A percentile compares a stretch with the other conserved stretches of the same genome.
Conservation (phyloP, 1,140 invertebrate species). For the Muscidifurax raptorellus region DNA sequence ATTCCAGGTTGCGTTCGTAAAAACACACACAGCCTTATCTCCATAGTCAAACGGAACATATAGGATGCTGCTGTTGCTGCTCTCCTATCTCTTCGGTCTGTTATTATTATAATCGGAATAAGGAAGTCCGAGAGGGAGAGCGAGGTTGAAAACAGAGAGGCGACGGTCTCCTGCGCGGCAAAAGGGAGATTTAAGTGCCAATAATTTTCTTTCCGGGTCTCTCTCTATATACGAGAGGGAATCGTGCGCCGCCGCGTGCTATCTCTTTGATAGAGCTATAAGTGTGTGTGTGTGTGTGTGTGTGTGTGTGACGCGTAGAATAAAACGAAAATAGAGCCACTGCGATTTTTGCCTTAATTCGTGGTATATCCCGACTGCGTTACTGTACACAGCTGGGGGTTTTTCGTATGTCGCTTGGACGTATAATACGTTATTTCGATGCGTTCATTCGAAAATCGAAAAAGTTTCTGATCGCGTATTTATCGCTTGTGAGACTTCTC, state of each 20-base stretch:
- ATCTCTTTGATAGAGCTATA: neutral
- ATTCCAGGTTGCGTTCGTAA: neutral
- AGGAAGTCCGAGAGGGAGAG: constrained; percentile 20
- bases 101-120: constrained; percentile 32
- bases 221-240: neutral
- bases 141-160: neutral
- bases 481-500: no score
- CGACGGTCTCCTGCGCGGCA: neutral
- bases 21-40: neutral
- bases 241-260: neutral
- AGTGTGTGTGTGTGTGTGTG: no score
- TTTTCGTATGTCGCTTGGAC: no score
- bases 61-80: neutral
- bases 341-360: no score
- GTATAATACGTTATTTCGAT: no score
- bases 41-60: neutral
- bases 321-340: no score
- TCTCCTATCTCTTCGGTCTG: neutral
- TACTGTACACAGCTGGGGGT: no score
- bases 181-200: constrained; percentile 9
- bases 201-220: constrained; percentile 38
- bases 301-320: no score
- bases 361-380: no score
- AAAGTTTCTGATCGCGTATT: no score
- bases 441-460: no score